Conservation (phyloP, 1,140 invertebrate genomes). For the Vollenhovia emeryi region DNA sequence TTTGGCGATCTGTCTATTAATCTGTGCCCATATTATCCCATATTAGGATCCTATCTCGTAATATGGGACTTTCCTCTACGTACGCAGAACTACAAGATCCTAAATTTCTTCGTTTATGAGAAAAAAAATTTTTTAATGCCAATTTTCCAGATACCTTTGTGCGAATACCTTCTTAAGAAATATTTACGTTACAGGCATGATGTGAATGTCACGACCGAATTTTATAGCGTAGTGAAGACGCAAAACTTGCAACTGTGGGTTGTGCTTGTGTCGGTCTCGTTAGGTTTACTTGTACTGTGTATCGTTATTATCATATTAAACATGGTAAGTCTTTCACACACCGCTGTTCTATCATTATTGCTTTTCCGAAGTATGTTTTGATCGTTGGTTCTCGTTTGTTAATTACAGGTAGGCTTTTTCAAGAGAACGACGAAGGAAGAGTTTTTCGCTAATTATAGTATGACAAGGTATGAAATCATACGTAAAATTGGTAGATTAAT, state of each 20-base stretch:
- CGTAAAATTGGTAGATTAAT: not conserved
- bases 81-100: no score
- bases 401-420: slow-evolving; percentile 61
- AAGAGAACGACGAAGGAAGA: slow-evolving; percentile 52
- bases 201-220: slow-evolving; percentile 72
- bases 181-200: slow-evolving; percentile 47
- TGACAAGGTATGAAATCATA: not conserved
- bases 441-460: not conserved
- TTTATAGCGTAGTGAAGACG: slow-evolving; percentile 70
- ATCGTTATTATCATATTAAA: slow-evolving; percentile 74
- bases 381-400: slow-evolving; percentile 18
- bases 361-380: not conserved
- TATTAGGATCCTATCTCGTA: no score
- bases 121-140: no score
- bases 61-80: no score
- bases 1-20: no score
- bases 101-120: no score
- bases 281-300: slow-evolving; percentile 78
- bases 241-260: slow-evolving; percentile 77
- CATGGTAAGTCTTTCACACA: slow-evolving; percentile 66
- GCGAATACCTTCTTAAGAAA: not conserved
- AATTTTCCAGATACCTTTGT: no score
- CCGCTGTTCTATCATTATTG: not conserved
- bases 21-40: no score
- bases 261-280: slow-evolving; percentile 75